Base-by-base conservation (phyloP, 2,888 invertebrate genomes). In the Himalopsyche tibetana region DNA sequence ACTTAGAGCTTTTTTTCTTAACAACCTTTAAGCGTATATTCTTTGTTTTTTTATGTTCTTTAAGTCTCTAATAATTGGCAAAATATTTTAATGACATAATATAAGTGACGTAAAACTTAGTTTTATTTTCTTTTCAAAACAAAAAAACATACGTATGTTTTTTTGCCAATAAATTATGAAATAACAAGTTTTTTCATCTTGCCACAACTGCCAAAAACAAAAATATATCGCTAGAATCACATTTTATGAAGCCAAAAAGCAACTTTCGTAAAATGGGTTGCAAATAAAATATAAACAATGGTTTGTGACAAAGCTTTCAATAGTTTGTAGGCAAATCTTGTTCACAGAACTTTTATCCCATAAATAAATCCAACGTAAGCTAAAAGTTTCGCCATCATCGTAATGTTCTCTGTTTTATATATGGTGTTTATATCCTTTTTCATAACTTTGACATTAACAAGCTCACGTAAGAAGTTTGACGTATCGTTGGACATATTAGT, bases 321-420 rank as follows among this genome's bases (percentile, higher is more conserved):
- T 80, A 42, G 40, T 80, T 38, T 42, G 17, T 80, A 40, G 63
- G 19, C 63, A 63, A 63, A 63, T 63, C 63, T 63, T 63, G 63
- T 63, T 63, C 28, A 19, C 55, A 82, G 28, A 82, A 28, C 82
- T 82, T 55, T 55, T 28, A 45, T 42, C 82, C 82, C 82, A 82
- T 82, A 82, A 82, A 82, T 82, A 82, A 82, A 56, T 82, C 55
- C 82, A 55, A 36, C 42, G 38, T 36, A 82, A 56, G 55, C 82
- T 51, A 28, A n/a, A 82, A 82, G 45, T 82, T 82, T 82, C 36
- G 55, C 36, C 82, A 82, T 82, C 82, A 82, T 82, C 82, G 45
- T 56, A 82, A 82, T 56, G 51, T 82, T 45, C 56, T 40, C 55
- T 55, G 15, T 55, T 56, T 82, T 56, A 82, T 55, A 36, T 55